These are phyloP conservation scores for Zalophus californianus DNA, from an alignment of 2,797 vertebrate genomes.

Conservation along the genomic window DNA sequence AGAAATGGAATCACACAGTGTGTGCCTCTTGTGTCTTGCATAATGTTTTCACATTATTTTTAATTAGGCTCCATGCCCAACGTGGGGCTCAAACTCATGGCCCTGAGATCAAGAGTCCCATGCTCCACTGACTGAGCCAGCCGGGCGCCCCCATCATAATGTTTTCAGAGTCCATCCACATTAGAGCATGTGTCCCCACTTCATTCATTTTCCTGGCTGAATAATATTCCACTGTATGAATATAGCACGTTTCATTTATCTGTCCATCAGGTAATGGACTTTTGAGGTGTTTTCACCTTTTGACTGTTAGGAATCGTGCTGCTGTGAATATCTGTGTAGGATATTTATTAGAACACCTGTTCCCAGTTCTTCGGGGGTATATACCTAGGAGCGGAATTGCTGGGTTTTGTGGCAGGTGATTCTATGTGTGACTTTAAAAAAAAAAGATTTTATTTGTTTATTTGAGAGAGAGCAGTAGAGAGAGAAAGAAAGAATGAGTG, in stretches of 20 bases:
- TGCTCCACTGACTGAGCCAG: neutral
- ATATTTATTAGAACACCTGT: neutral
- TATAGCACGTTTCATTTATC: neutral
- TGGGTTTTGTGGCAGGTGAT: neutral
- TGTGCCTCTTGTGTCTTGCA: neutral
- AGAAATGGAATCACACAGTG: neutral
- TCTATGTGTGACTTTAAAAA: neutral
- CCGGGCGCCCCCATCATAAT: neutral
- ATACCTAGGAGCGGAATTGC: neutral
- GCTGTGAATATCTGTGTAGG: neutral
- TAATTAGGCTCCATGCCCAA: neutral
- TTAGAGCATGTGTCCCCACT: rapidly evolving
- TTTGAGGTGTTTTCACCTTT: neutral
- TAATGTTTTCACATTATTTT: neutral
- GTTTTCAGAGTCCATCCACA: neutral
- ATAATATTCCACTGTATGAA: neutral
- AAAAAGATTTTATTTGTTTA: too few relatives aligned
- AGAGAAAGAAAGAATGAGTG: too few relatives aligned
- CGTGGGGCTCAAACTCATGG: neutral
- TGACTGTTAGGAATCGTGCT: neutral
- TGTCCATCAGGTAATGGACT: neutral
- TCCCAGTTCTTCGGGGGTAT: neutral
- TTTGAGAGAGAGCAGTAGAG: too few relatives aligned
- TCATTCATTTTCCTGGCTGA: neutral
- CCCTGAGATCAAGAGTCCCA: neutral